Base-by-base conservation (phyloP, 2,797 vertebrate species). In the Sarcoramphus papa region DNA sequence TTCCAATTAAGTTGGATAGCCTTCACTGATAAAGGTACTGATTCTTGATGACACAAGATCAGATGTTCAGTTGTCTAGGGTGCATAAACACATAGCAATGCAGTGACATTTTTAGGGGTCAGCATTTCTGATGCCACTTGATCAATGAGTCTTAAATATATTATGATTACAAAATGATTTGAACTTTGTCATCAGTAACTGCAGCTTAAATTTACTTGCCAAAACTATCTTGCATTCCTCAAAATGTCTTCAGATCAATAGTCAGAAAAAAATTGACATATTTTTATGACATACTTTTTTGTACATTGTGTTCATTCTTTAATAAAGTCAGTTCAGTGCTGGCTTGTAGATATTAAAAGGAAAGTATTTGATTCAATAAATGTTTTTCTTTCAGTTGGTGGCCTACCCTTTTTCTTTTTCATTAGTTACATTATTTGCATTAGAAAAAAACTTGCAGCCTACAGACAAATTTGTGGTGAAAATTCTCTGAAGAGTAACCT, bases 211-310 rank as follows among this genome's bases (percentile, higher is more conserved):
- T 88, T 78, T 50, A 85, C 76, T 79, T 73, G 90, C 81, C 80
- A 86, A 93, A 85, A 93, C 85, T 84, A 88, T 96, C 96, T 95
- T 95, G 92, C 89, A 41, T 41, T 41, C 50, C 37, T 41, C 22
- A 54, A 72, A 72, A 72, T 54, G 37, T 54, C 22, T 72, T 54
- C 69, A 54, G 37, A 54, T 41, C 69, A 72, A 54, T 25, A 72
- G 50, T 28, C 69, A 53, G 50, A 24, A 54, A 41, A 69, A 41
- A 54, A 72, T 3, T 54, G 50, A 25, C 69, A 54, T 69, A 50
- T 72, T 72, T 54, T 72, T 54, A 72, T 72, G 51, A 33, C 30
- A 54, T 37, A 53, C 28, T 41, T 54, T 40, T 72, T 54, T 72
- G 37, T 54, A 72, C 50, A 41, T 53, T 40, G 50, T 41, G 50